Evolutionary conservation across 2,888 invertebrate genomes (phyloP).

Genomic region (Agrochola macilenta): DNA sequence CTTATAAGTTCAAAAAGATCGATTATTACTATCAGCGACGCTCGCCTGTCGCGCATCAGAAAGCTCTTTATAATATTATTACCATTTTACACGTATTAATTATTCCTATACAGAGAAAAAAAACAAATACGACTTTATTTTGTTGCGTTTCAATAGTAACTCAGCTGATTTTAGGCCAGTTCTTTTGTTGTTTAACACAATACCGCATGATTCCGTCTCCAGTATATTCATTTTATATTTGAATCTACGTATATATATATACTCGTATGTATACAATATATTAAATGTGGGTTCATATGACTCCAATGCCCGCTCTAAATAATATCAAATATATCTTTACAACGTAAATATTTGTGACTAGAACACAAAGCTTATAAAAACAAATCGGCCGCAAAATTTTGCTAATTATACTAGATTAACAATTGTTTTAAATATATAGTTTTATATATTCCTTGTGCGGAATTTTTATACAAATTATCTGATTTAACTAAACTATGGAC

Average conservation of each 20-base stretch:
- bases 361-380: conserved; percentile 49
- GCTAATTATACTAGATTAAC: conserved; percentile 43
- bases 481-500: conserved; percentile 36
- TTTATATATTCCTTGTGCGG: conserved; percentile 31
- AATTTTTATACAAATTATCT: conserved; percentile 35
- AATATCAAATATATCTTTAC: conserved; percentile 40
- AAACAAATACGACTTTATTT: neutral
- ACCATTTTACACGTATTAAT: conserved; percentile 43
- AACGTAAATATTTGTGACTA: conserved; percentile 39
- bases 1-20: conserved; percentile 66
- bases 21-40: conserved; percentile 44
- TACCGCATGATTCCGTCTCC: conserved; percentile 26
- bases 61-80: conserved; percentile 57
- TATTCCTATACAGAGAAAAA: conserved; percentile 14
- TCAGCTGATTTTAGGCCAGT: conserved; percentile 64
- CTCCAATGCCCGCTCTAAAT: conserved; percentile 31
- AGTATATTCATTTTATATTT: conserved; percentile 2
- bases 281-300: neutral
- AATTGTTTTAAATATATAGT: conserved; percentile 26
- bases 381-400: conserved; percentile 49
- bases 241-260: neutral
- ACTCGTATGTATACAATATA: conserved; percentile 13
- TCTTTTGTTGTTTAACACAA: conserved; percentile 20
- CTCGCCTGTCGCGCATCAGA: conserved; percentile 20
- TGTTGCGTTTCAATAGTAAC: conserved; percentile 42